Base-by-base conservation (phyloP, 53 echinoderm and acorn worm species). In the Crossaster papposus region DNA sequence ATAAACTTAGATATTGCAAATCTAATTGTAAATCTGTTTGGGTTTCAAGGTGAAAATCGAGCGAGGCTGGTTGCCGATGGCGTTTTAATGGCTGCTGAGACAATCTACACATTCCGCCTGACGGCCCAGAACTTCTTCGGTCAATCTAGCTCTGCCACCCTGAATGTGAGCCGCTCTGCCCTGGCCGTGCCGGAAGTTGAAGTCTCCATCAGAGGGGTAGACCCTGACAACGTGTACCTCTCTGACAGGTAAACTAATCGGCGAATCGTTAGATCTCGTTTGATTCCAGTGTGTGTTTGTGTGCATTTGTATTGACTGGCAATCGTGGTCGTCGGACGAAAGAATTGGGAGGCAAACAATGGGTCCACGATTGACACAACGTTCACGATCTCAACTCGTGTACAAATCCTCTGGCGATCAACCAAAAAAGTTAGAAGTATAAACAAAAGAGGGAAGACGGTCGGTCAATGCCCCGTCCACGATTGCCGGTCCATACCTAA, bases 41-140 rank as follows among this genome's bases (percentile, higher is more conserved):
- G 29, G 6, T 36, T 36, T 70, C 23, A 81, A 82, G 94, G 81
- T 31, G 79, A 51, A 22, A 64, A 68, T 2, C 36, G 51, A 17
- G 77, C 80, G 2, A 54, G 64, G 23, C 36, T 89, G 58, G 79
- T 65, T 1, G 24, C 88, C 9, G 51, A 81, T 11, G 94, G 92
- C 15, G 23, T 37, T 15, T 38, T 92, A 20, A 65, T 96, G 22
- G 94, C 91, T 64, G 89, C 92, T 3, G 83, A 93, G 26, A 75
- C 70, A 8, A 23, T 51, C 51, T 96, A 94, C 91, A 91, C 77
- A 32, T 92, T 94, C 73, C 80, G 54, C 34, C 73, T 96, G 55
- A 92, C 89, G 1, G 91, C 83, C 0, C 81, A 81, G 51, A 96
- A 96, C 91, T 96, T 96, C 91, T 78, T 96, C 7, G 96, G 96